A percentile compares a stretch with the other conserved stretches of the same genome.
Conservation (phyloP, 2,888 invertebrate species). For the Notodonta ziczac region DNA sequence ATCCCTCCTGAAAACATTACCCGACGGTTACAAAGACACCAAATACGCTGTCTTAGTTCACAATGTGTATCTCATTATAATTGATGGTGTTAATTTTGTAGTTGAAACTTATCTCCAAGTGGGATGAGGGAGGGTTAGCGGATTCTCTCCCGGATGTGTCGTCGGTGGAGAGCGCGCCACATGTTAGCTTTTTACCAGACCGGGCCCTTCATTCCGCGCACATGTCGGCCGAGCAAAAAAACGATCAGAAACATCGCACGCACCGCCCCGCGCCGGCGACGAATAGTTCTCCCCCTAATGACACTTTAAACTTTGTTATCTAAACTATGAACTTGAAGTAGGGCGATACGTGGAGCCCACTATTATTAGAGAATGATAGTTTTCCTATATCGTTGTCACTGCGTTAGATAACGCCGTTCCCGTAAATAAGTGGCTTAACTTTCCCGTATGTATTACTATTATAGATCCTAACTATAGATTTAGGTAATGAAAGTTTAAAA, state of each 20-base stretch:
- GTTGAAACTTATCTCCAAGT: conserved; percentile 21
- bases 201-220: conserved; percentile 51
- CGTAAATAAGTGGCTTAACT: background rate
- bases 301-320: conserved; percentile 45
- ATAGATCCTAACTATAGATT: no score
- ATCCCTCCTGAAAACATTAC: conserved; percentile 3
- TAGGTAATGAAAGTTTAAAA: no score
- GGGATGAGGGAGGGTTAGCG: conserved; percentile 32
- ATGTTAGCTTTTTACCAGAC: conserved; percentile 58
- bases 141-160: conserved; percentile 56
- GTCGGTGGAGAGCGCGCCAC: conserved; percentile 48
- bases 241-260: conserved; percentile 45
- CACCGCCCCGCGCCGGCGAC: conserved; percentile 17
- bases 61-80: background rate
- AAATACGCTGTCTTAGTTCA: background rate
- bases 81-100: conserved; percentile 27
- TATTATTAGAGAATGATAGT: conserved; percentile 26
- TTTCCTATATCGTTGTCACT: conserved; percentile 13
- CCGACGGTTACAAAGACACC: background rate
- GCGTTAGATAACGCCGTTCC: conserved; percentile 16
- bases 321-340: conserved; percentile 36
- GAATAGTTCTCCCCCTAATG: conserved; percentile 37
- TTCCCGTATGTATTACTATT: background rate
- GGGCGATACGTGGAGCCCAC: conserved; percentile 24
- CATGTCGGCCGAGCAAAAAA: conserved; percentile 48